phyloP scores from a whole-genome alignment of 2,113 vertebrate genomes.

The Kobus ellipsiprymnus region DNA sequence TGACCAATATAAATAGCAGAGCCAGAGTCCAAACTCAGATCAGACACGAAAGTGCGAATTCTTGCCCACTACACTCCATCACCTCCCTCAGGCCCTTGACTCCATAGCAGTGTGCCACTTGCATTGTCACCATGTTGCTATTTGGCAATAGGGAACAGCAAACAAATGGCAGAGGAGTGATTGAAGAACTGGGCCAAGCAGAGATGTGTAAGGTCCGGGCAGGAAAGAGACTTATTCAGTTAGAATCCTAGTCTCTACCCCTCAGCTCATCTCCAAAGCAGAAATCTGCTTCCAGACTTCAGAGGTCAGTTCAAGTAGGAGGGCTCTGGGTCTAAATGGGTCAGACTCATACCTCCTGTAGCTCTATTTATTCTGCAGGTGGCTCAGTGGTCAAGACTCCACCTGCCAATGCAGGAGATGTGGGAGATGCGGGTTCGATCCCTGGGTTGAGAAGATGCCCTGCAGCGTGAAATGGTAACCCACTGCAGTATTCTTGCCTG shows the following conservation, averaged over 20 bases:
- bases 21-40: not conserved
- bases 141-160: not conserved
- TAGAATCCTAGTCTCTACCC: not conserved
- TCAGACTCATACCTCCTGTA: not conserved
- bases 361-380: not conserved
- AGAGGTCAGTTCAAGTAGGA: not conserved
- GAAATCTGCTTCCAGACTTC: not conserved
- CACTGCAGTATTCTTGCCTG: not conserved
- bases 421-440: accelerated
- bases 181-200: not conserved
- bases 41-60: not conserved
- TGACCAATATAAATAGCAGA: not conserved
- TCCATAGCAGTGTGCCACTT: not conserved
- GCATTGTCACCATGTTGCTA: not conserved
- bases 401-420: not conserved
- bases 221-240: not conserved
- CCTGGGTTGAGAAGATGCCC: not conserved
- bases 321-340: not conserved
- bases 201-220: not conserved
- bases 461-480: not conserved
- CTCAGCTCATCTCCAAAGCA: not conserved
- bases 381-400: not conserved
- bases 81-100: not conserved
- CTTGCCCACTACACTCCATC: not conserved
- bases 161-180: not conserved